Conservation (phyloP, 2,113 vertebrate genomes). For the Mormoops blainvillei region DNA sequence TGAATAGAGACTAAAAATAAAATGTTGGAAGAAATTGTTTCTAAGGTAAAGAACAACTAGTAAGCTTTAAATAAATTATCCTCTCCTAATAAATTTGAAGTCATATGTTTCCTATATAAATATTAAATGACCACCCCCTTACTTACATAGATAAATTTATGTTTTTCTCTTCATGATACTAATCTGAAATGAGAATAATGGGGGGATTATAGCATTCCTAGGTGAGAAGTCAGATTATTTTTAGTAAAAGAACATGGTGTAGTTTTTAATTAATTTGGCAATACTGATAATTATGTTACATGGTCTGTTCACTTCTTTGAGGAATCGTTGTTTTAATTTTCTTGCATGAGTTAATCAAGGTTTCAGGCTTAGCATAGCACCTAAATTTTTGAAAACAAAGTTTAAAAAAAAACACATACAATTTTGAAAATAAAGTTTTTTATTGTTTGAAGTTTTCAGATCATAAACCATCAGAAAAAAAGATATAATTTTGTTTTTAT, state of each 20-base stretch:
- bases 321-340: not conserved
- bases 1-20: not conserved
- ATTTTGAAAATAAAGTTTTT: not conserved
- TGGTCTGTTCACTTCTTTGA: not conserved
- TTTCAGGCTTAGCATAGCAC: not conserved
- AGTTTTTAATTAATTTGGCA: not conserved
- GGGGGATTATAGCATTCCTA: not conserved
- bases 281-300: not conserved
- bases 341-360: not conserved
- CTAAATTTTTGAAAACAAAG: not conserved
- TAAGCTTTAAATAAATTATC: not conserved
- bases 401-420: no score
- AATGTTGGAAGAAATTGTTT: not conserved
- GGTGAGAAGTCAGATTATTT: not conserved
- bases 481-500: not conserved
- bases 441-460: not conserved
- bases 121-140: not conserved
- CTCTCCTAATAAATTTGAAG: slow-evolving; percentile 6
- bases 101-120: not conserved
- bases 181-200: not conserved
- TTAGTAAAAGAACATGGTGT: not conserved
- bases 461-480: not conserved
- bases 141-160: not conserved
- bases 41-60: not conserved
- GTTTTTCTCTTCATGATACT: not conserved